phyloP scores from a whole-genome alignment of 1,140 invertebrate genomes.

The Lepeophtheirus salmonis region DNA sequence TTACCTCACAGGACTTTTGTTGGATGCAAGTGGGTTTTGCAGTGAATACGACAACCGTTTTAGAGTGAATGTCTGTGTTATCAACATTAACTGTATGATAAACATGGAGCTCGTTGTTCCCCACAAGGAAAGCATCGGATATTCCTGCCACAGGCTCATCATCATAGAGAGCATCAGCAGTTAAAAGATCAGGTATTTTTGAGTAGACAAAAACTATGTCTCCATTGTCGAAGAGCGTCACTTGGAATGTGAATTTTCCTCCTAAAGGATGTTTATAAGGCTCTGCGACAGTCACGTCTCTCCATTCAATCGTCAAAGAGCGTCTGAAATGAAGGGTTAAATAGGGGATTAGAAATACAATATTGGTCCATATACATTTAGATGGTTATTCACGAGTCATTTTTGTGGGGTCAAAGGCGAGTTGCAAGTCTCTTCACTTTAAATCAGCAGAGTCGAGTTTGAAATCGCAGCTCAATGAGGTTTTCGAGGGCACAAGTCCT shows the following conservation, averaged over 20 bases:
- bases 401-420: no score
- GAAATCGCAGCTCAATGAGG: no score
- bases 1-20: constrained; percentile 8
- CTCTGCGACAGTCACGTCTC: constrained; percentile 9
- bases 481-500: no score
- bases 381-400: background rate
- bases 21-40: constrained; percentile 14
- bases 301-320: constrained; percentile 17
- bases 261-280: constrained; percentile 15
- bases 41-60: constrained; percentile 13
- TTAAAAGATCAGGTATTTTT: constrained; percentile 9
- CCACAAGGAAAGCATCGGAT: constrained; percentile 15
- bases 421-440: no score
- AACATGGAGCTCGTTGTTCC: constrained; percentile 13
- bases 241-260: constrained; percentile 17
- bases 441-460: no score
- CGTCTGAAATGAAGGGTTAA: constrained; percentile 2
- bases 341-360: background rate
- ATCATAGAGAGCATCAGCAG: constrained; percentile 16
- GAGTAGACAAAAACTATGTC: constrained; percentile 17
- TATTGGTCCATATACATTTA: background rate
- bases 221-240: constrained; percentile 14
- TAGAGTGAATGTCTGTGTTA: constrained; percentile 15
- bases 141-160: constrained; percentile 17
- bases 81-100: constrained; percentile 16